phyloP scores from a whole-genome alignment of 1,140 invertebrate species.

The Papilio dardanus region DNA sequence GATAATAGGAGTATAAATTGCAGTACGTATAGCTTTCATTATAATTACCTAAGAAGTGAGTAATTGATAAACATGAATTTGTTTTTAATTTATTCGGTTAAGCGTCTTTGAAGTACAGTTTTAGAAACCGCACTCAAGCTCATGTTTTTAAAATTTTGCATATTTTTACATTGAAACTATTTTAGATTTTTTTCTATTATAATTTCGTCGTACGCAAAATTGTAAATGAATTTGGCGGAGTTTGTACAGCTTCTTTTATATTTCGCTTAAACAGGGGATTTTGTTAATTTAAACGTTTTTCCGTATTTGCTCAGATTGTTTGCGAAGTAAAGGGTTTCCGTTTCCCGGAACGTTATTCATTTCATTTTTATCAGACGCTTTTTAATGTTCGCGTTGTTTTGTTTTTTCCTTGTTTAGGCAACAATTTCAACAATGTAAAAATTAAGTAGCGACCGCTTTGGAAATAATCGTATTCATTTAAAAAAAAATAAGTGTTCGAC shows the following conservation, averaged over 20 bases:
- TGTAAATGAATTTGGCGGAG: constrained; percentile 7
- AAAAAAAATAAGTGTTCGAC: not conserved
- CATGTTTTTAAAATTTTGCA: not conserved
- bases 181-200: not conserved
- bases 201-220: not conserved
- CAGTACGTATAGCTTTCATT: not conserved
- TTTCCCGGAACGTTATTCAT: constrained; percentile 23
- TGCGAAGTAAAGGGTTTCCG: constrained; percentile 25
- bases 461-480: not conserved
- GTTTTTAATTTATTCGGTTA: too few species aligned
- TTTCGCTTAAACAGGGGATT: constrained; percentile 18
- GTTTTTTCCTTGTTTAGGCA: constrained; percentile 5
- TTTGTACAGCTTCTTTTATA: constrained; percentile 20
- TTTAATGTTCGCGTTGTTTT: constrained; percentile 18
- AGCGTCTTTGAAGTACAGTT: too few species aligned
- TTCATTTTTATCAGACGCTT: constrained; percentile 24
- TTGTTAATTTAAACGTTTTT: constrained; percentile 28
- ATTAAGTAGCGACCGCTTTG: not conserved
- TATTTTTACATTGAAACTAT: not conserved
- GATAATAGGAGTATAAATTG: not conserved
- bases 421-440: constrained; percentile 5
- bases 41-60: not conserved
- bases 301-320: constrained; percentile 25
- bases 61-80: not conserved
- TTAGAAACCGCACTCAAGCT: not conserved